A percentile compares a stretch with the other conserved stretches of the same genome.
phyloP scores from a whole-genome alignment of 1,140 invertebrate species.

The Drosophila takahashii region DNA sequence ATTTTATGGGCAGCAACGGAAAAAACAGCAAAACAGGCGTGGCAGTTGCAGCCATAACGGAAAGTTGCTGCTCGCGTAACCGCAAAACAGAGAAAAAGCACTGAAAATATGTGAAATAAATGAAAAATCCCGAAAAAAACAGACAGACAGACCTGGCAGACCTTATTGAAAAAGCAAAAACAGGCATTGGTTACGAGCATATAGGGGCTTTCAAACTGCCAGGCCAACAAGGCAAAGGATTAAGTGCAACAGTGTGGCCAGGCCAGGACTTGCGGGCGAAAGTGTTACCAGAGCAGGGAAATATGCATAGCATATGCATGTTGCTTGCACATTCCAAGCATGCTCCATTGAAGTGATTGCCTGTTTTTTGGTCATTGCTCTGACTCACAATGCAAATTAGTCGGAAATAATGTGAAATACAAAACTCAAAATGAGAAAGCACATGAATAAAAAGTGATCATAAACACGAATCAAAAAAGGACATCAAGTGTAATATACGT shows the following conservation, averaged over 20 bases:
- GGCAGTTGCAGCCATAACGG: constrained; percentile 51
- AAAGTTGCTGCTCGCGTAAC: constrained; percentile 48
- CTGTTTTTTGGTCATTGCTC: not conserved
- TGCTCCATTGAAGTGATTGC: not conserved
- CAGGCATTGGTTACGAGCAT: constrained; percentile 10
- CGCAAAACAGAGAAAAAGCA: constrained; percentile 18
- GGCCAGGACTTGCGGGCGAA: not conserved
- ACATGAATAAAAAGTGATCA: not conserved
- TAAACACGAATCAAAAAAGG: not conserved
- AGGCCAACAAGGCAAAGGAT: constrained; percentile 3
- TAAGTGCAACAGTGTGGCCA: constrained; percentile 1
- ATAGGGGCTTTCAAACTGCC: constrained; percentile 10
- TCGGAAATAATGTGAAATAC: not conserved
- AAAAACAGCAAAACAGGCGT: constrained; percentile 35
- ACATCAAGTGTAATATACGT: not conserved
- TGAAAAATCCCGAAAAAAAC: constrained; percentile 19
- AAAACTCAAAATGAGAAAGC: not conserved
- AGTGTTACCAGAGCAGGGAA: constrained; percentile 5
- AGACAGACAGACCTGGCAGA: constrained; percentile 1
- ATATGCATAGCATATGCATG: not conserved
- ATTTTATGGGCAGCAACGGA: constrained; percentile 31
- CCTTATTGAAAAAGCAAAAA: constrained; percentile 23
- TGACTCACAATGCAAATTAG: not conserved
- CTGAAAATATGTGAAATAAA: constrained; percentile 46
- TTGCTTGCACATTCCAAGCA: not conserved